Evolutionary conservation across 2,888 invertebrate species (phyloP), one percentile per base, ranked within the genome.

Genomic region (Drosophila greeni): DNA sequence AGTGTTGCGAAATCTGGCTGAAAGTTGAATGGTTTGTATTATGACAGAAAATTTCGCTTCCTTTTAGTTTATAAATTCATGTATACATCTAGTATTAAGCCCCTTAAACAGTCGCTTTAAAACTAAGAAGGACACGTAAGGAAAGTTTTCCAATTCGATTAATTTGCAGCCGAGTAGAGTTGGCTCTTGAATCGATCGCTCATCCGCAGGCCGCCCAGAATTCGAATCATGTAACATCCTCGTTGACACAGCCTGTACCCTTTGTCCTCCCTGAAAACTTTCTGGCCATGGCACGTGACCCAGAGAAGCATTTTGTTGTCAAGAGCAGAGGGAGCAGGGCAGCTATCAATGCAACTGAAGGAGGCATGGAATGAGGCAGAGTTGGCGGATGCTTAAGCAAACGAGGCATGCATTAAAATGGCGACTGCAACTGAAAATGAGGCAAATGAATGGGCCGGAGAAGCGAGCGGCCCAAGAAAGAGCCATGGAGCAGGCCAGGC

Each of bases 361-460:
- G 42, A 33, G 47, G 0, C n/a, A n/a, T n/a, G 11, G 29, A 11
- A 29, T 11, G 40, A 14, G 53, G n/a, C 53, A 48, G 23, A 54
- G 42, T 42, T 39, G 49, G 49, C 23, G 70, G 37, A 60, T 64
- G 52, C 64, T 79, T 65, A 66, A 73, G 80, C 53, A 66, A 75
- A 67, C 72, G 75, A 58, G 52, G 57, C 57, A 61, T 75, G 73
- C 72, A 82, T 75, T 78, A 78, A 82, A 81, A 72, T 69, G 69
- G 56, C 61, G 37, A 66, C 39, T 82, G 79, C 79, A 78, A 78
- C 76, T 78, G 82, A 75, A 82, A 76, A 82, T 78, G 79, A 76
- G 82, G 57, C 76, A 82, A 82, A 73, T 78, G 62, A 73, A 83
- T 74, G 62, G 59, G 83, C 68, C 69, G 42, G 40, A 51, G 42